Evolutionary conservation across 2,888 invertebrate species (phyloP), one percentile per base, ranked within the genome.

Genomic region (Oxytorus armatus): DNA sequence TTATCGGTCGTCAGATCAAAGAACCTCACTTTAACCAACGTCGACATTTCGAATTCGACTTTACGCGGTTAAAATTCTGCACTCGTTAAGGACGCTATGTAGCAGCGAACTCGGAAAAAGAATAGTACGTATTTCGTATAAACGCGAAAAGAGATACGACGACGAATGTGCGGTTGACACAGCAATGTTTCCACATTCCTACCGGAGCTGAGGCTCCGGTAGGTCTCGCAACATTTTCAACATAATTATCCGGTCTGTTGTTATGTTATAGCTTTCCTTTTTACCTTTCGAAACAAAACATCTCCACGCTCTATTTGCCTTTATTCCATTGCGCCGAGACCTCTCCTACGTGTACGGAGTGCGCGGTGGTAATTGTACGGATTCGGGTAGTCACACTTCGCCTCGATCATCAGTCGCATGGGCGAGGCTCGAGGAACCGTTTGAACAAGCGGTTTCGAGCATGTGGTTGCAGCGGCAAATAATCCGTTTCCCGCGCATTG

Each of bases 191-290:
- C n/a, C n/a, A n/a, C n/a, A n/a, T n/a, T n/a, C n/a, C n/a, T n/a
- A n/a, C n/a, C n/a, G n/a, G 57, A 51, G 39, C 16, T 57, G 25
- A 18, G 18, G 55, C 44, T 44, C 21, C 8, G 49, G 21, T 29
- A 36, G 47, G 25, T n/a, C 18, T 23, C 42, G 39, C 75, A 79
- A 81, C 82, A 83, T 85, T 84, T 85, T 85, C 83, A 77, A 83
- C 85, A 84, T 85, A 86, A 85, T 87, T 86, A 86, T 86, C 84
- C 85, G 84, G 82, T 83, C 68, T 79, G 81, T 84, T 85, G 84
- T 61, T 29, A 3, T 39, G 23, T 36, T 57, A 69, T 70, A 51
- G n/a, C 29, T 57, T 65, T 76, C 65, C 36, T 29, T 44, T 61
- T 29, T 49, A n/a, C 66, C 36, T 49, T 74, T 33, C 68, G 36